phyloP scores from a whole-genome alignment of 2,888 invertebrate species.

The Hemaris fuciformis region DNA sequence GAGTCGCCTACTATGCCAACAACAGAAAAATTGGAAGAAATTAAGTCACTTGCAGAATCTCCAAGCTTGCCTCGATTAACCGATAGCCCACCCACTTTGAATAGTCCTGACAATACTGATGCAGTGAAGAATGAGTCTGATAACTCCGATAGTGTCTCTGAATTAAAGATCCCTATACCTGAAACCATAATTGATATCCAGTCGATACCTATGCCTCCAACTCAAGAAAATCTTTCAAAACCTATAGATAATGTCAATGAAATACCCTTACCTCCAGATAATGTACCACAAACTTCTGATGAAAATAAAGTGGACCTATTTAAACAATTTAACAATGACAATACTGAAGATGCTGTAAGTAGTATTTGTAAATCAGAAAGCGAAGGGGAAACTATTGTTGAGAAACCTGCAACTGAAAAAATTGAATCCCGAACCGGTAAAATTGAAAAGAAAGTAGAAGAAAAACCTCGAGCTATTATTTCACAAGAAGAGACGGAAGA shows the following conservation, averaged over 20 bases:
- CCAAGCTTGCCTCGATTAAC: constrained; percentile 84
- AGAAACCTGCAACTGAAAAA: constrained; percentile 52
- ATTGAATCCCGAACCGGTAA: constrained; percentile 50
- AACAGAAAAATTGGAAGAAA: constrained; percentile 54
- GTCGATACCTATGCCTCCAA: constrained; percentile 70
- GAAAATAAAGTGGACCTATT: constrained; percentile 28
- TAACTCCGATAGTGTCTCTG: constrained; percentile 33
- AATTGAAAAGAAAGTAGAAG: constrained; percentile 83
- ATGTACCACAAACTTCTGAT: constrained; percentile 26
- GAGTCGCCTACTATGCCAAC: constrained; percentile 47
- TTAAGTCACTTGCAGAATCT: constrained; percentile 69
- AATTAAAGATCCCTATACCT: constrained; percentile 41
- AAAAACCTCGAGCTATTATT: constrained; percentile 90
- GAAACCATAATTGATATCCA: constrained; percentile 35
- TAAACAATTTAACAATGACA: constrained; percentile 42
- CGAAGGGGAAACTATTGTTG: constrained; percentile 47
- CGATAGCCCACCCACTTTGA: constrained; percentile 81
- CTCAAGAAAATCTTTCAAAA: constrained; percentile 59
- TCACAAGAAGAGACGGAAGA: constrained; percentile 96
- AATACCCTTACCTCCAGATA: constrained; percentile 47
- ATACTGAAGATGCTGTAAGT: constrained; percentile 83
- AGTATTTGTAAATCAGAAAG: constrained; percentile 35
- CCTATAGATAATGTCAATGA: constrained; percentile 53
- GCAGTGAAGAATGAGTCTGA: background rate
- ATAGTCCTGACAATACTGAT: constrained; percentile 46